Conservation (phyloP, 2,888 invertebrate species). For the Amphipoea oculea region DNA sequence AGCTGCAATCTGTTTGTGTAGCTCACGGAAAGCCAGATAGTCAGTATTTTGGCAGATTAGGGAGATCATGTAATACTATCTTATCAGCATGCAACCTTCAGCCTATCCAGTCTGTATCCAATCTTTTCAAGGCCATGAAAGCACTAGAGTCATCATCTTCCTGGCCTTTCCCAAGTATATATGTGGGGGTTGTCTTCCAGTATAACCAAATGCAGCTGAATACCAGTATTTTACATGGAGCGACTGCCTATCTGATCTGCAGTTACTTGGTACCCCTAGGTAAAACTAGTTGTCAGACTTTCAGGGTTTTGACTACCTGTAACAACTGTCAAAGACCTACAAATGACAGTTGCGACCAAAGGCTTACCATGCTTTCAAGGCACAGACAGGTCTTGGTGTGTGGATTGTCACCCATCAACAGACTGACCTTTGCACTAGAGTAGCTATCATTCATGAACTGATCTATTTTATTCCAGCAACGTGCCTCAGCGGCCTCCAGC, state of each 20-base stretch:
- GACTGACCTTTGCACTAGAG: not conserved
- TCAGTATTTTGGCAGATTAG: not conserved
- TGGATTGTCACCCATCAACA: not conserved
- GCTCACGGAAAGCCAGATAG: not conserved
- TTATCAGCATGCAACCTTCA: not conserved
- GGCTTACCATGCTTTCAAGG: not conserved
- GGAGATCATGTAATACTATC: not conserved
- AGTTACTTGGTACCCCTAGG: not conserved
- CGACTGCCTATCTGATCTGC: not conserved
- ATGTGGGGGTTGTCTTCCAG: not conserved
- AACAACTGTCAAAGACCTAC: not conserved
- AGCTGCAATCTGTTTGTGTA: not conserved
- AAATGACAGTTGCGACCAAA: not conserved
- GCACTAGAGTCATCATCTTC: not conserved
- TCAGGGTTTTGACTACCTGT: not conserved
- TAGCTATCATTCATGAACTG: not conserved
- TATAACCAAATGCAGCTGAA: not conserved
- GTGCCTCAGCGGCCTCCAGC: constrained; percentile 89
- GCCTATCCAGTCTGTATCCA: not conserved
- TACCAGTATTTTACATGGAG: not conserved
- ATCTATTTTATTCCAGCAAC: constrained; percentile 75
- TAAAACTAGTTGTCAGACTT: not conserved
- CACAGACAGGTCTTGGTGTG: not conserved
- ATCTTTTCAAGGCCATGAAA: not conserved
- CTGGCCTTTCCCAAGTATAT: not conserved